Percentiles rank a stretch among this genome's conserved stretches.
Conservation (phyloP, 1,140 invertebrate species). For the Bombyx mori region DNA sequence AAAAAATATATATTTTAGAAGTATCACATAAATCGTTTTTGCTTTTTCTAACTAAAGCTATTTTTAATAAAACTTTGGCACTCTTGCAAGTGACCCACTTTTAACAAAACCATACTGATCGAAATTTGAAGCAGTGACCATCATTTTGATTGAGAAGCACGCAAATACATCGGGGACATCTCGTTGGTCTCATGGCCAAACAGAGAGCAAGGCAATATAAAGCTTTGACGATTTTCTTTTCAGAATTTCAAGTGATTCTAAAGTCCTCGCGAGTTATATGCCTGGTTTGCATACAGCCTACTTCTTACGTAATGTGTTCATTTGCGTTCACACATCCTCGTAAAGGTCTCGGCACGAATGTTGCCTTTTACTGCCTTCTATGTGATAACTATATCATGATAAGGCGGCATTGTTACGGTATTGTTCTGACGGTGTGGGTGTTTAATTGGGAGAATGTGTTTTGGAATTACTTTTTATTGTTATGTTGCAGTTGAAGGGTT, state of each 20-base stretch:
- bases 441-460: background rate
- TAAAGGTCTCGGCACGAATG: background rate
- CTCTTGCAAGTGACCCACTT: too few species aligned
- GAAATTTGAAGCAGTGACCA: too few species aligned
- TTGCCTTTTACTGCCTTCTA: background rate
- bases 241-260: conserved; percentile 57
- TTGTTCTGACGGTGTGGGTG: background rate
- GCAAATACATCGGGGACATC: too few species aligned
- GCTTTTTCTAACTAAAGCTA: too few species aligned
- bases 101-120: too few species aligned
- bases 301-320: background rate
- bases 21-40: too few species aligned
- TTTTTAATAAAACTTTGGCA: too few species aligned
- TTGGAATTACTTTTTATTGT: background rate
- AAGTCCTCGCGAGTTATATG: conserved; percentile 46
- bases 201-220: conserved; percentile 48
- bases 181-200: conserved; percentile 21
- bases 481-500: background rate
- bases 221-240: conserved; percentile 66
- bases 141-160: too few species aligned
- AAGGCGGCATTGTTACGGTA: background rate
- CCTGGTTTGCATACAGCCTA: conserved; percentile 26
- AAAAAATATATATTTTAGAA: too few species aligned
- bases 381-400: background rate
- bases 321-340: background rate